Evolutionary conservation across 2,797 vertebrate genomes (phyloP).

Genomic region (Onychomys torridus): DNA sequence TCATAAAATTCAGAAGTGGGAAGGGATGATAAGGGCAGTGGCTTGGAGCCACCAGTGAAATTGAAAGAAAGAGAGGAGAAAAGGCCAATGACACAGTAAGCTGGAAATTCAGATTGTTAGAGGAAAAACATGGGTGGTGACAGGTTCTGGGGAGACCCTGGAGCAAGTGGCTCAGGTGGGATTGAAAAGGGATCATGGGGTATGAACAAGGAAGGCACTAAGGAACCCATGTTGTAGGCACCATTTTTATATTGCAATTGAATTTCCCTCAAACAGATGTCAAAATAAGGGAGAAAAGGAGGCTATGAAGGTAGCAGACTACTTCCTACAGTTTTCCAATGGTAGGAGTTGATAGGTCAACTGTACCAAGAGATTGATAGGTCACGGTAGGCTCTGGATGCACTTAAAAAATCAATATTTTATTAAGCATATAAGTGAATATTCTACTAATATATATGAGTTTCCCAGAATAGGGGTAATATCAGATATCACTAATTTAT

Average conservation of each 20-base stretch:
- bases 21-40: background rate
- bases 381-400: background rate
- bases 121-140: background rate
- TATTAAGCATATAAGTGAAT: background rate
- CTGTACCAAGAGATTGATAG: background rate
- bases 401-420: constrained; percentile 10
- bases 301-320: background rate
- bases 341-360: background rate
- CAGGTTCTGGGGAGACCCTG: background rate
- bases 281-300: background rate
- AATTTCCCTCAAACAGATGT: background rate
- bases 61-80: background rate
- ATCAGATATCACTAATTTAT: background rate
- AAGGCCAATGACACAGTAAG: background rate
- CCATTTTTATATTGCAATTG: background rate
- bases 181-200: background rate
- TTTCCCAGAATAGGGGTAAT: background rate
- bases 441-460: background rate
- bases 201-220: background rate
- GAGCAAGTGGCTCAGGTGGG: background rate
- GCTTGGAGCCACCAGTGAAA: background rate
- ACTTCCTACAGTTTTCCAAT: background rate
- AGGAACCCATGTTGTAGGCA: background rate
- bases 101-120: background rate
- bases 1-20: background rate